phyloP scores from a whole-genome alignment of 2,888 invertebrate genomes.

The Ophioninae sp. region DNA sequence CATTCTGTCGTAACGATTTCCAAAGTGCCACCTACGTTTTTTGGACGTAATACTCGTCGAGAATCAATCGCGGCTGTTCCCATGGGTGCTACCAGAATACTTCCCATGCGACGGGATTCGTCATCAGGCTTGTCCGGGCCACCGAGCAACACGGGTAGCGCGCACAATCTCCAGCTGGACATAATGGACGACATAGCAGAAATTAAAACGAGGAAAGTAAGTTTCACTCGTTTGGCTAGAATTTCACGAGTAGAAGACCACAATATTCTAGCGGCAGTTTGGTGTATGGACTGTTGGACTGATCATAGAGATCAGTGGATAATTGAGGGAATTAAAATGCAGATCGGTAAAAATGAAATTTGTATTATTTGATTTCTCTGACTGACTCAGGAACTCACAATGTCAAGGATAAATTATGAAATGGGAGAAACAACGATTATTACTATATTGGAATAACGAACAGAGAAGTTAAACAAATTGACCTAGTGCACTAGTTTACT shows the following conservation, averaged over 20 bases:
- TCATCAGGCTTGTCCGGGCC: conserved; percentile 84
- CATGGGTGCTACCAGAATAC: conserved; percentile 82
- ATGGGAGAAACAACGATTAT: too few species aligned
- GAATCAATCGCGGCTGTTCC: conserved; percentile 92
- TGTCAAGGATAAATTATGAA: too few species aligned
- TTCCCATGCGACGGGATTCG: conserved; percentile 81
- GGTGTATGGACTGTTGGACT: not conserved
- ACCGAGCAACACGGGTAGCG: conserved; percentile 90
- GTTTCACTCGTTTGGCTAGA: too few species aligned
- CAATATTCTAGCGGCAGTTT: not conserved
- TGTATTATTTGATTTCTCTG: too few species aligned
- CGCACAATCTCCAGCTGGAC: conserved; percentile 91
- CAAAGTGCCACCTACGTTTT: conserved; percentile 89
- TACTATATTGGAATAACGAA: not conserved
- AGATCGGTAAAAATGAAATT: too few species aligned
- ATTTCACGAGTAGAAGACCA: not conserved
- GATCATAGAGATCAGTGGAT: too few species aligned
- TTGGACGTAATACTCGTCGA: conserved; percentile 87
- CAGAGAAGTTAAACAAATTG: not conserved
- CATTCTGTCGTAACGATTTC: conserved; percentile 94
- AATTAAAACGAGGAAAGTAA: conserved; percentile 85
- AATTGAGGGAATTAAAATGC: too few species aligned
- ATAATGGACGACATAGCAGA: conserved; percentile 94
- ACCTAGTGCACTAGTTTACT: not conserved
- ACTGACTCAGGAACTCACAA: too few species aligned